These are phyloP conservation scores for Lasius fuliginosus DNA, from an alignment of 2,888 invertebrate species.

Conservation along the genomic window DNA sequence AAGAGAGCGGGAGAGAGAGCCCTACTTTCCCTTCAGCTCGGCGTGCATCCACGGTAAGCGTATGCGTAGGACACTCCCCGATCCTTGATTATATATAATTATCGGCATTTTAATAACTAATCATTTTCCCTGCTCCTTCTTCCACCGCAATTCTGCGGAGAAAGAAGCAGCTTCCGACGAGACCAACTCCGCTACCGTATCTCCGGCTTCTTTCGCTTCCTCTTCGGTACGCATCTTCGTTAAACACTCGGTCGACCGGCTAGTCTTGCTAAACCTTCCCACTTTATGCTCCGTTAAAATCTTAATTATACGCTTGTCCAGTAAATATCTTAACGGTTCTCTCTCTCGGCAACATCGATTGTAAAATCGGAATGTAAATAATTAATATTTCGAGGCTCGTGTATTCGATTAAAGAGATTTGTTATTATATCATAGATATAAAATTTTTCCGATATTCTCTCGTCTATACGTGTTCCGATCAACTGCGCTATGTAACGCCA, in stretches of 20 bases:
- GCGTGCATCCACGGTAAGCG: conserved; percentile 74
- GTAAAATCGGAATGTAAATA: not conserved
- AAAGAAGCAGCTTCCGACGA: conserved; percentile 85
- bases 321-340: conserved; percentile 37
- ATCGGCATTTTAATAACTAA: conserved; percentile 86
- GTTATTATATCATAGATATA: not conserved
- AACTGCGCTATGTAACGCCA: not conserved
- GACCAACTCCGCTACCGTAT: conserved; percentile 84
- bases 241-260: conserved; percentile 10
- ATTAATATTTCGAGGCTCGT: not conserved
- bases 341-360: not conserved
- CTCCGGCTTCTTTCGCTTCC: conserved; percentile 72
- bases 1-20: conserved; percentile 31
- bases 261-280: not conserved
- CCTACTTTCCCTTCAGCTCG: conserved; percentile 62
- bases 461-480: not conserved
- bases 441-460: not conserved
- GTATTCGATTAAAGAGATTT: not conserved
- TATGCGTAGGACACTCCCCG: conserved; percentile 85
- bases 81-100: conserved; percentile 86
- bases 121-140: conserved; percentile 83
- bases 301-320: conserved; percentile 33
- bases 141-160: conserved; percentile 81
- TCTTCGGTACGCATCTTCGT: conserved; percentile 43
- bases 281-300: conserved; percentile 37